Percentiles rank a stretch among this genome's conserved stretches.
Evolutionary conservation across 2,113 vertebrate genomes (phyloP).

Genomic region (Dissostichus mawsoni): DNA sequence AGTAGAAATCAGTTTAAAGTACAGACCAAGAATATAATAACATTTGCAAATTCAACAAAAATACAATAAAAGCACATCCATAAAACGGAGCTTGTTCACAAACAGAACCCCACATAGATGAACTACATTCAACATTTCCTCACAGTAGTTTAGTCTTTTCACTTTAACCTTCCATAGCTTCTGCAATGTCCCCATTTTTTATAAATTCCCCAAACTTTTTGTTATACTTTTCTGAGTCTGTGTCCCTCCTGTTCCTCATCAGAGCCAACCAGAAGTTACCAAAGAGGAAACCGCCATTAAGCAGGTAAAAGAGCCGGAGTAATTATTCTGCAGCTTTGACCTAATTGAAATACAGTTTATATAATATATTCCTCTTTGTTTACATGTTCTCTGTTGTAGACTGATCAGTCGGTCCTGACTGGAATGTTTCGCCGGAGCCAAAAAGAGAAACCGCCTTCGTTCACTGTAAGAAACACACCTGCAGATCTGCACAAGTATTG

Average conservation of each 20-base stretch:
- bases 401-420: neutral
- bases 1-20: too few relatives aligned
- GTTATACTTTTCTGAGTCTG: neutral
- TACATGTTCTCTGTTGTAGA: constrained; percentile 20
- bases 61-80: too few relatives aligned
- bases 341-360: neutral
- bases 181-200: too few relatives aligned
- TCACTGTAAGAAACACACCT: constrained; percentile 53
- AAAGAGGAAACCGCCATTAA: constrained; percentile 49
- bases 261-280: constrained; percentile 31
- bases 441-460: constrained; percentile 49
- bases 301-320: constrained; percentile 47
- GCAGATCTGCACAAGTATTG: neutral
- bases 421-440: constrained; percentile 56
- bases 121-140: too few relatives aligned
- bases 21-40: too few relatives aligned
- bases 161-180: too few relatives aligned
- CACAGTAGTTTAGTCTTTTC: too few relatives aligned
- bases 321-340: neutral
- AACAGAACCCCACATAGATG: too few relatives aligned
- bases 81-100: too few relatives aligned
- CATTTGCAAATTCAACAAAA: too few relatives aligned
- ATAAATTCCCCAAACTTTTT: neutral
- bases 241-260: constrained; percentile 20
- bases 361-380: neutral